Evolutionary conservation across 2,797 vertebrate genomes (phyloP).

Genomic region (Odontamblyopus rebecca): DNA sequence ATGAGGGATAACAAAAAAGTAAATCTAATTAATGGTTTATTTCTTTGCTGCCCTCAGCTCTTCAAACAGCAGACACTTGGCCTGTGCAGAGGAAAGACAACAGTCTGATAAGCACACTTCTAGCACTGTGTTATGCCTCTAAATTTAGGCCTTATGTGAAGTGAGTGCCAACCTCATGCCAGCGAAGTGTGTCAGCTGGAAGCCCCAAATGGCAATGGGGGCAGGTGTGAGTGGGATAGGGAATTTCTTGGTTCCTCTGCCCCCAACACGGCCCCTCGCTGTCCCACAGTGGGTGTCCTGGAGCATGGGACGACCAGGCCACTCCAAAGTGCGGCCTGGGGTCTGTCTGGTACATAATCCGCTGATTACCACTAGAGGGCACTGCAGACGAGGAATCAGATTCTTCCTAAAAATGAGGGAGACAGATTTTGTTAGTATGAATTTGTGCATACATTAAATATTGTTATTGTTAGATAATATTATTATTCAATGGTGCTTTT

Average conservation of each 20-base stretch:
- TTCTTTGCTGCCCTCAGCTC: constrained; percentile 60
- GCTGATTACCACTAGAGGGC: constrained; percentile 61
- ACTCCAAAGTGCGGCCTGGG: constrained; percentile 82
- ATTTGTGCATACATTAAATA: neutral
- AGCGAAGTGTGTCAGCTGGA: constrained; percentile 71
- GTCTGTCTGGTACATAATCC: constrained; percentile 75
- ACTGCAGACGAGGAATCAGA: constrained; percentile 34
- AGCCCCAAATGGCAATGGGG: constrained; percentile 77
- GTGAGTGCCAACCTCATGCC: constrained; percentile 73
- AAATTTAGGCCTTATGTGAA: constrained; percentile 27
- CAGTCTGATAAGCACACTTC: constrained; percentile 5
- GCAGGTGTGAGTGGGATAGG: constrained; percentile 66
- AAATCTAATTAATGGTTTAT: constrained; percentile 11
- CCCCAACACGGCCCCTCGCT: constrained; percentile 69
- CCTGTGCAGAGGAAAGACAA: constrained; percentile 68
- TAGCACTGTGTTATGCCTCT: constrained; percentile 22
- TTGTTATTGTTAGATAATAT: neutral
- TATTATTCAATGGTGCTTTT: too few relatives aligned
- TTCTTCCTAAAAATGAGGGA: constrained; percentile 48
- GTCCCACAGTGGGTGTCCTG: constrained; percentile 77
- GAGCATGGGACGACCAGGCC: constrained; percentile 76
- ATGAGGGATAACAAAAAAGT: neutral
- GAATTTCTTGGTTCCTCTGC: constrained; percentile 52
- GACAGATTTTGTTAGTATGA: neutral
- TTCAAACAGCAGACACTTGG: constrained; percentile 77